Conservation (phyloP, 1,140 invertebrate species). For the Drosophila tsacasi region DNA sequence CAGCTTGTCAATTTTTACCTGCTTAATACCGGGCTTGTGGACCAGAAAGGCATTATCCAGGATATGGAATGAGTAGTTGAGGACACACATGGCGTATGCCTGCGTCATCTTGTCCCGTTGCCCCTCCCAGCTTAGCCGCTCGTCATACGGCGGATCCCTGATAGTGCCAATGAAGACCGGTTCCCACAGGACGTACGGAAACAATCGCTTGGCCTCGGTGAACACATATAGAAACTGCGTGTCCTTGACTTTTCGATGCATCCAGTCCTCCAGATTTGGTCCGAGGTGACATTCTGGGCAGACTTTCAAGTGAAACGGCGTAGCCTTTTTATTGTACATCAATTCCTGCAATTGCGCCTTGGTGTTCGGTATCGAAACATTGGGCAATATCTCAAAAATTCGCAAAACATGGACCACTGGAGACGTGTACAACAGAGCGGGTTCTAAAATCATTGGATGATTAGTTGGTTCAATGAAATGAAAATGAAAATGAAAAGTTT, state of each 20-base stretch:
- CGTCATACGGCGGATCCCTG: constrained; percentile 94
- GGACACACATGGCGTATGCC: constrained; percentile 93
- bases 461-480: no score
- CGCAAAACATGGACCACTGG: constrained; percentile 85
- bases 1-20: accelerated
- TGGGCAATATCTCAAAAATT: constrained; percentile 65
- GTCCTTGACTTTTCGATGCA: constrained; percentile 85
- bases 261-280: constrained; percentile 93
- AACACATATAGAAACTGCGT: constrained; percentile 90
- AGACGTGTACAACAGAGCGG: not conserved
- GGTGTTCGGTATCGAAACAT: constrained; percentile 87
- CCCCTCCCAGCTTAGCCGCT: constrained; percentile 93
- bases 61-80: constrained; percentile 95
- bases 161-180: constrained; percentile 94
- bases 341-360: constrained; percentile 91
- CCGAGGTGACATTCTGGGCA: constrained; percentile 94
- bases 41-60: constrained; percentile 94
- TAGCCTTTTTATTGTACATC: constrained; percentile 90
- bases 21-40: constrained; percentile 93
- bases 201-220: constrained; percentile 91
- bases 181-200: constrained; percentile 92
- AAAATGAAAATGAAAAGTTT: not conserved
- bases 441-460: constrained; percentile 83
- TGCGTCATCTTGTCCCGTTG: constrained; percentile 97
- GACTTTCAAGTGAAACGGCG: constrained; percentile 95